Base-by-base conservation (phyloP, 2,113 vertebrate genomes). In the Caloenas nicobarica region DNA sequence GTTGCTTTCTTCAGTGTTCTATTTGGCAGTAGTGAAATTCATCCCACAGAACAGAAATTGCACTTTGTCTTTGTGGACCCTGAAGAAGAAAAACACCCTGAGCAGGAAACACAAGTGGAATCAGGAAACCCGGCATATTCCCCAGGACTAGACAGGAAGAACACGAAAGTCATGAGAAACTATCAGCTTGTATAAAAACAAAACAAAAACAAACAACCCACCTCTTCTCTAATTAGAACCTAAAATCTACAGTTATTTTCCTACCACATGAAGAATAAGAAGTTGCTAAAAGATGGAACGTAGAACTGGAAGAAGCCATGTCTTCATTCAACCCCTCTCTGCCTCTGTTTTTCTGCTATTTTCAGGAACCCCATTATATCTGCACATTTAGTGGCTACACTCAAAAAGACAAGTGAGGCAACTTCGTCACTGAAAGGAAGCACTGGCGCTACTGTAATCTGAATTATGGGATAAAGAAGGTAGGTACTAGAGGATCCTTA, bases 61-160 rank as follows among this genome's bases (percentile, higher is more conserved):
- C 60, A 62, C 51, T 85, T 71, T 62, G 74, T 36, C 36, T 86
- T 88, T 58, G 22, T 48, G 65, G 34, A 83, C 81, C 15, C n/a
- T 56, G 42, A 9, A 66, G 28, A 81, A 44, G 50, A 74, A 93
- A 46, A 81, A 25, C 28, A 82, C 8, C 36, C 51, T 48, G 54
- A 91, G 61, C 36, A 88, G 80, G 79, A 93, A 95, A 94, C 54
- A 65, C 34, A 89, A 73, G 14, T 26, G 21, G 64, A 81, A 91
- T 60, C 38, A 80, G 62, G 82, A 97, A 96, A 88, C 10, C 3
- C 1, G 2, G 28, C 40, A 29, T 36, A 88, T 72, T 95, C 28
- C 54, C 64, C 22, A 73, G 56, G 76, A 93, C 28, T 68, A 88
- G 71, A 72, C 54, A 77, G 60, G 86, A 92, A 93, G 46, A 90